Conservation (phyloP, 2,888 invertebrate species). For the Oligia strigilis region DNA sequence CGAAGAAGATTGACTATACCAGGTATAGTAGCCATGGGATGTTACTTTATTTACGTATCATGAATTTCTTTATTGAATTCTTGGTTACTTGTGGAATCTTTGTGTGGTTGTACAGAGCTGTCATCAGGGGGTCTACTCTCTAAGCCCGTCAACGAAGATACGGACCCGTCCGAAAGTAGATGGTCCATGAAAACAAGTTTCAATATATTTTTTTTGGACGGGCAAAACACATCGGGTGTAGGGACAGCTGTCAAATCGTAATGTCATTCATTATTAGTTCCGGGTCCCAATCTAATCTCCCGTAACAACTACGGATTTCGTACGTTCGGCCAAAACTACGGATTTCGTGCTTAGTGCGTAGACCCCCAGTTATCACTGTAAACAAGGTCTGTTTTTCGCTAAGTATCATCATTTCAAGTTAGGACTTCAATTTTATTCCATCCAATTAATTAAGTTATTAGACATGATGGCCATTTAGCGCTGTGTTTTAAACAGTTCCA, state of each 20-base stretch:
- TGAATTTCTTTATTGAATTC: not conserved
- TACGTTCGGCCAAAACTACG: too few relatives aligned
- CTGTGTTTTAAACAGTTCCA: not conserved
- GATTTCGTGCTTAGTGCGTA: too few relatives aligned
- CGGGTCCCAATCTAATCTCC: too few relatives aligned
- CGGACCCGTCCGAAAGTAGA: too few relatives aligned
- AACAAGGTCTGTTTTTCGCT: not conserved
- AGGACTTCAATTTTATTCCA: not conserved
- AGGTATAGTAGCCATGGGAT: slow-evolving; percentile 86
- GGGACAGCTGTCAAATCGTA: too few relatives aligned
- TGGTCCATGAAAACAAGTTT: too few relatives aligned
- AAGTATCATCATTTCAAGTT: not conserved
- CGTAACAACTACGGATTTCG: too few relatives aligned
- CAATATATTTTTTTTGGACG: too few relatives aligned
- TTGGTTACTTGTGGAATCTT: not conserved
- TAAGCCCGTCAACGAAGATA: too few relatives aligned
- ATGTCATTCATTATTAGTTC: too few relatives aligned
- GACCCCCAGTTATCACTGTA: not conserved
- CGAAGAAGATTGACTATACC: slow-evolving; percentile 98
- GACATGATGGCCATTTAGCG: not conserved
- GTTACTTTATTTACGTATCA: not conserved
- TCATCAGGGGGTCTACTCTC: not conserved
- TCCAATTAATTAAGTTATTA: not conserved
- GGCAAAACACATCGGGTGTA: too few relatives aligned
- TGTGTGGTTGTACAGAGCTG: not conserved